Conservation (phyloP, 2,113 vertebrate genomes). For the Odontesthes bonariensis region DNA sequence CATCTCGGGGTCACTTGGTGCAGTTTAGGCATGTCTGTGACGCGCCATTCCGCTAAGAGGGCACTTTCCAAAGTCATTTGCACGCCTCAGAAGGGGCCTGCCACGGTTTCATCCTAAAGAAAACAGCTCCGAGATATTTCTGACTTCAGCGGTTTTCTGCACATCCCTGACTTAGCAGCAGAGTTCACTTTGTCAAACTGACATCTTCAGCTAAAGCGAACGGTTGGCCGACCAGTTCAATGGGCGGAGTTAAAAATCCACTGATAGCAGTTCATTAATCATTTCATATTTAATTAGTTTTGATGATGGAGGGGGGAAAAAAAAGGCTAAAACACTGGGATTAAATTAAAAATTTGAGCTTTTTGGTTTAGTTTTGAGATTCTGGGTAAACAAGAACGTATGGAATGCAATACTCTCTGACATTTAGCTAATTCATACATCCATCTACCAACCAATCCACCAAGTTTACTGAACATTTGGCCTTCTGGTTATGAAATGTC, state of each 20-base stretch:
- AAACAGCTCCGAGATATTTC: constrained; percentile 49
- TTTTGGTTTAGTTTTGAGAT: no score
- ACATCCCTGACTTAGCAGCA: constrained; percentile 6
- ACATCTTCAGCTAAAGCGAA: background rate
- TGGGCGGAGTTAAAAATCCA: background rate
- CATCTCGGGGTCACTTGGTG: constrained; percentile 56
- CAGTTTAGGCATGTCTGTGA: constrained; percentile 56
- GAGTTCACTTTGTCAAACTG: background rate
- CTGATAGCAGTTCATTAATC: no score
- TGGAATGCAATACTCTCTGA: no score
- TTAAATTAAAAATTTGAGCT: no score
- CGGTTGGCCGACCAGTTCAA: background rate
- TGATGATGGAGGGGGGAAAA: no score
- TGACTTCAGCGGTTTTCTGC: constrained; percentile 40
- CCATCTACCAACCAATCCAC: no score
- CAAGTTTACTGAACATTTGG: no score
- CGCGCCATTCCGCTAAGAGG: constrained; percentile 23
- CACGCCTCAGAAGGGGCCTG: constrained; percentile 33
- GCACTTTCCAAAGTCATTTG: constrained; percentile 33
- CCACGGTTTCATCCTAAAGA: constrained; percentile 44
- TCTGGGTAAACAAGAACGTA: no score
- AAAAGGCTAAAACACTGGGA: no score
- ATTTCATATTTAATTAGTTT: no score
- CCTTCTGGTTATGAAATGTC: no score
- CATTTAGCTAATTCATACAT: no score